Percentiles rank a stretch among this genome's conserved stretches.
phyloP scores from a whole-genome alignment of 1,140 invertebrate genomes.

The Bactericera cockerelli region DNA sequence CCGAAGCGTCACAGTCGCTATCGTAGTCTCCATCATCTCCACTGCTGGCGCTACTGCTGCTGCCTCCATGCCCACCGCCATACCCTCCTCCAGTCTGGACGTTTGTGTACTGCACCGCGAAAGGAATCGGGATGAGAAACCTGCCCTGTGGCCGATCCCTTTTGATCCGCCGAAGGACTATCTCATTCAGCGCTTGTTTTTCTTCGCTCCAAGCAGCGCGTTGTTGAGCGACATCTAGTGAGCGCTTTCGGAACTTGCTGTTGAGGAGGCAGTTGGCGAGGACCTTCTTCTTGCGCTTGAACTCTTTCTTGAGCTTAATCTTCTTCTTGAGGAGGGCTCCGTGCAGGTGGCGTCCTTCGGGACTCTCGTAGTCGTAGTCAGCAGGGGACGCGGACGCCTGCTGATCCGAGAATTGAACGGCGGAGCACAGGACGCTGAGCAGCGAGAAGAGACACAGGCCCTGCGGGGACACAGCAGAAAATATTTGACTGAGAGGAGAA shows the following conservation, averaged over 20 bases:
- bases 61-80: neutral
- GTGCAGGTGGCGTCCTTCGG: neutral
- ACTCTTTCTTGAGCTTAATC: neutral
- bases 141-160: neutral
- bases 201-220: neutral
- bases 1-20: too few species aligned
- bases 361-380: neutral
- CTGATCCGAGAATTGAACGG: neutral
- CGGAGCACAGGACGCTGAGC: neutral
- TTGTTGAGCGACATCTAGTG: neutral
- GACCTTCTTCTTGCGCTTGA: slow-evolving; percentile 2
- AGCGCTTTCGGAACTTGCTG: neutral
- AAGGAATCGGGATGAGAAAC: neutral
- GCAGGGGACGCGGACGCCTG: neutral
- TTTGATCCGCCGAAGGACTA: neutral
- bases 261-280: neutral
- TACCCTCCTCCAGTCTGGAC: neutral
- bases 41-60: neutral
- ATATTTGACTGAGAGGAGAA: too few species aligned
- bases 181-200: neutral
- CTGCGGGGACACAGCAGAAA: neutral
- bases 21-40: neutral
- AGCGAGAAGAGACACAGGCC: neutral
- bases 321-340: slow-evolving; percentile 2
- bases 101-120: neutral